These are phyloP conservation scores for Salvator merianae DNA, from an alignment of 2,113 vertebrate species.

Conservation along the genomic window DNA sequence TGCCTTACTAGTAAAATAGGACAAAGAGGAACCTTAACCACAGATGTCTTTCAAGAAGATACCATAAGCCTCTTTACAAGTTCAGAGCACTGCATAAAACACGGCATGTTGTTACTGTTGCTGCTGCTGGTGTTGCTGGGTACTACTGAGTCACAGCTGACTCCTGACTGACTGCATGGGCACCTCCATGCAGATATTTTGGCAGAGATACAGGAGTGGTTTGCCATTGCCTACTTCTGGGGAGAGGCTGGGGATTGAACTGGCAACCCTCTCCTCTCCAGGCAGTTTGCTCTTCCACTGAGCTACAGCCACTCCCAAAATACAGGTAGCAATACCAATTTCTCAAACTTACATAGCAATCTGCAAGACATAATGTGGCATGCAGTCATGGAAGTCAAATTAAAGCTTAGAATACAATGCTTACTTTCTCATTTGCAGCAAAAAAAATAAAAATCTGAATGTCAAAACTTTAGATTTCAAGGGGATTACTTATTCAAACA, in stretches of 20 bases:
- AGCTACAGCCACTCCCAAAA: too few species aligned
- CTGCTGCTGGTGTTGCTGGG: too few species aligned
- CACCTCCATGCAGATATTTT: too few species aligned
- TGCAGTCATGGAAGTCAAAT: not conserved
- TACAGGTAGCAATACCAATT: not conserved
- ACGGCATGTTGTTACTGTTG: too few species aligned
- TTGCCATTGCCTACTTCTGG: too few species aligned
- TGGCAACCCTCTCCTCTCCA: too few species aligned
- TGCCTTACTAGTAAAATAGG: not conserved
- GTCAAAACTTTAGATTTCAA: not conserved
- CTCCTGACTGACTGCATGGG: too few species aligned
- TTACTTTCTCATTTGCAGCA: not conserved
- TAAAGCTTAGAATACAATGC: not conserved
- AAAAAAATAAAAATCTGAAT: not conserved
- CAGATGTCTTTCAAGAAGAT: not conserved
- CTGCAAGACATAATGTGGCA: not conserved
- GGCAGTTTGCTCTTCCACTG: too few species aligned
- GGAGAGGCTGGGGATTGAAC: too few species aligned
- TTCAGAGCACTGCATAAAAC: not conserved
- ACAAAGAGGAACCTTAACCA: not conserved
- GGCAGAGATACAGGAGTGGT: too few species aligned
- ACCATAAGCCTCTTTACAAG: not conserved
- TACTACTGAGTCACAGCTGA: too few species aligned
- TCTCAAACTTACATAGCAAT: not conserved
- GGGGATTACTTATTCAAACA: not conserved